Evolutionary conservation across 2,888 invertebrate species (phyloP).

Genomic region (Dynastes tityus): DNA sequence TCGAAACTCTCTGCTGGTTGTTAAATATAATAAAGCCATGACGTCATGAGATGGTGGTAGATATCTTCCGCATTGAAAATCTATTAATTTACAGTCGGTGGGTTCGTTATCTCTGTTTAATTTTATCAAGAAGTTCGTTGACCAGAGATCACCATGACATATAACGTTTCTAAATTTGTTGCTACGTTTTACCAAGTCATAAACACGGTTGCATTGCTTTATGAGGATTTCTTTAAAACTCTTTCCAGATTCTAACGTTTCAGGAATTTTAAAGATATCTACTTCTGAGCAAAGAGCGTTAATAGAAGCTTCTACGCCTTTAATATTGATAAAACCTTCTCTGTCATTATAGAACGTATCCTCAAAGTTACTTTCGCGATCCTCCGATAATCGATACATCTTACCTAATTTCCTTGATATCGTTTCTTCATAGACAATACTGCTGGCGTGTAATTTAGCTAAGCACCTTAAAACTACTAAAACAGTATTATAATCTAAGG

Average conservation of each 20-base stretch:
- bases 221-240: conserved; percentile 56
- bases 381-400: conserved; percentile 59
- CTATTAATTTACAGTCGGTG: conserved; percentile 65
- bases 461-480: conserved; percentile 62
- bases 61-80: conserved; percentile 71
- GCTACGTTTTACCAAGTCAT: conserved; percentile 65
- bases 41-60: conserved; percentile 80
- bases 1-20: conserved; percentile 62
- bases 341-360: conserved; percentile 62
- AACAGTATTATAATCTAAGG: conserved; percentile 62
- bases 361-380: conserved; percentile 62
- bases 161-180: conserved; percentile 66
- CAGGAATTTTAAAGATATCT: conserved; percentile 60
- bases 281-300: conserved; percentile 61
- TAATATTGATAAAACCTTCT: conserved; percentile 57
- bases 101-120: conserved; percentile 58
- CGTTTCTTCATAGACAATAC: conserved; percentile 66
- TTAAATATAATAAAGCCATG: conserved; percentile 66
- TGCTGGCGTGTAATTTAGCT: conserved; percentile 66
- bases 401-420: conserved; percentile 54
- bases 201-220: conserved; percentile 55
- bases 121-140: conserved; percentile 64
- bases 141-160: conserved; percentile 67
- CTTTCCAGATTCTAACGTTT: conserved; percentile 59
- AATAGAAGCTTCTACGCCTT: conserved; percentile 60